Conservation (phyloP, 2,113 vertebrate genomes). For the Crotophaga sulcirostris region DNA sequence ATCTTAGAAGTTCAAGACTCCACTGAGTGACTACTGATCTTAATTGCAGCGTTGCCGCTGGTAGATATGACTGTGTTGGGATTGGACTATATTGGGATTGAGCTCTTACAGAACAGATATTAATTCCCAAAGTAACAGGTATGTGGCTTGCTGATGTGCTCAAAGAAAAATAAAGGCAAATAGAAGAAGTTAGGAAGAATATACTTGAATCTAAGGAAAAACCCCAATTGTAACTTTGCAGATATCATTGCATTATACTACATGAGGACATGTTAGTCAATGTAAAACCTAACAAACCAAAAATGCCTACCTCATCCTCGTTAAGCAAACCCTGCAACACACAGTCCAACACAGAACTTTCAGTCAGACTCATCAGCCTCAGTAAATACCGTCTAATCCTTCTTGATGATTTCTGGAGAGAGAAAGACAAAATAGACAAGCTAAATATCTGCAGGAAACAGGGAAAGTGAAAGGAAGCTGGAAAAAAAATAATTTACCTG, state of each 20-base stretch:
- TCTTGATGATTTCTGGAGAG: neutral
- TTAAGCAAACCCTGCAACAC: neutral
- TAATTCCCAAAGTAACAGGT: neutral
- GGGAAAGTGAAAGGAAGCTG: conserved; percentile 28
- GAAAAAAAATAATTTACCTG: conserved; percentile 53
- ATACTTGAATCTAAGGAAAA: neutral
- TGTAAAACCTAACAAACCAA: neutral
- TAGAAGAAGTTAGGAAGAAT: neutral
- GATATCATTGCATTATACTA: neutral
- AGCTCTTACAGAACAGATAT: neutral
- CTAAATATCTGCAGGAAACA: conserved; percentile 27
- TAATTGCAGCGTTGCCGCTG: fast-evolving
- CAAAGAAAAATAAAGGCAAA: neutral
- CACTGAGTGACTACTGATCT: neutral
- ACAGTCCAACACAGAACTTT: neutral
- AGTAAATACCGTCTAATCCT: neutral
- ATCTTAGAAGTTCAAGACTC: neutral
- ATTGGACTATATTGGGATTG: neutral
- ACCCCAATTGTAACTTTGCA: neutral
- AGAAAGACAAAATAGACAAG: neutral
- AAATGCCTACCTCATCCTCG: neutral
- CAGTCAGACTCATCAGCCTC: conserved; percentile 1
- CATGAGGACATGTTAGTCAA: neutral
- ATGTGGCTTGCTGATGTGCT: neutral
- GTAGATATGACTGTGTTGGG: neutral